Evolutionary conservation across 30 jellyfish, hydroid and myxozoan species (phyloP), one percentile per base, ranked within the genome.

Genomic region (Chrysaora quinquecirrha): DNA sequence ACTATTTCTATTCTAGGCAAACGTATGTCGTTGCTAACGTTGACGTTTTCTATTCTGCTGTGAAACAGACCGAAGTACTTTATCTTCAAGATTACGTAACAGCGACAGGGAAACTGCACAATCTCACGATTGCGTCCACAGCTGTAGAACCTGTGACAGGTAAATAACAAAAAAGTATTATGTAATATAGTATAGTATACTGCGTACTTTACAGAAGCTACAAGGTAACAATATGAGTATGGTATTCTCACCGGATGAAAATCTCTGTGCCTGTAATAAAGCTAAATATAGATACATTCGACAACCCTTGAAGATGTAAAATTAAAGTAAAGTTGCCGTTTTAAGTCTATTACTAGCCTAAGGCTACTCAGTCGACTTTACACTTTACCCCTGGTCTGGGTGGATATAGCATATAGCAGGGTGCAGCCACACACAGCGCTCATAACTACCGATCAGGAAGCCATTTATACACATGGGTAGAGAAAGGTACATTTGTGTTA

Each of bases 41-140:
- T 21, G 88, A 34, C 30, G 79, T 76, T 16, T 76, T 62, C 56
- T 76, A 76, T 30, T 58, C 88, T 27, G 71, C 61, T 31, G 74
- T 61, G 3, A 23, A 24, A 16, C 69, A 46, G 71, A 4, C 71
- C 2, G 88, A 76, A 30, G 35, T 76, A 3, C 24, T 76, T 9
- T 76, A 76, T 31, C 48, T 76, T 10, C 88, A 76, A 76, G 88
- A 76, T 47, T 58, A 60, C 18, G 79, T 76, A 0, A 24, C 48
- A 24, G 30, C 88, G 62, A 76, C 35, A 7, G 71, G 67, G 32
- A 63, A 64, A 61, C 31, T 76, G 71, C 38, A 50, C 34, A 30
- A 32, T 23, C 71, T 76, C 1, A 30, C 61, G 25, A 75, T 76
- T 3, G 14, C 80, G 0, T 6, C 30, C 34, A 29, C 79, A 1